These are phyloP conservation scores for Eutolmus rufibarbis DNA, from an alignment of 2,888 invertebrate species.

Conservation along the genomic window DNA sequence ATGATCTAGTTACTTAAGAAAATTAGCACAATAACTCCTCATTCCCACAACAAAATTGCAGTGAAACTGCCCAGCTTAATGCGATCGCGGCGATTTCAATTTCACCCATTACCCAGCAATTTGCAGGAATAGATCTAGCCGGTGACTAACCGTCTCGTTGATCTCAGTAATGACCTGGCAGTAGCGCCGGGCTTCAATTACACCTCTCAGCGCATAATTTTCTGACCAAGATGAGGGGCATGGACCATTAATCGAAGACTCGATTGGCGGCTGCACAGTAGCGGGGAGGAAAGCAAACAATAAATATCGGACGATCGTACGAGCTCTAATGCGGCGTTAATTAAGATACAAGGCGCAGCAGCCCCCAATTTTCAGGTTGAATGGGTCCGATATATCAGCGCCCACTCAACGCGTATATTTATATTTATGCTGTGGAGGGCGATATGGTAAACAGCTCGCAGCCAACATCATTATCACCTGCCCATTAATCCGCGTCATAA, in stretches of 20 bases:
- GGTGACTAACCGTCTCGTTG: conserved; percentile 11
- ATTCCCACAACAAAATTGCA: neutral
- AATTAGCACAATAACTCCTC: neutral
- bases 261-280: neutral
- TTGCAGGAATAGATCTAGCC: neutral
- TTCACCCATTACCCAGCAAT: conserved; percentile 4
- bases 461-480: conserved; percentile 16
- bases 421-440: neutral
- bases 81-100: neutral
- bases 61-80: neutral
- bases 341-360: conserved; percentile 15
- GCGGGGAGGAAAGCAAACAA: conserved; percentile 13
- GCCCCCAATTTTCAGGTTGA: conserved; percentile 32
- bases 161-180: conserved; percentile 34
- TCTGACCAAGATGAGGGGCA: neutral
- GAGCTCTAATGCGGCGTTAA: neutral
- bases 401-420: neutral
- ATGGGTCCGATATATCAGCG: neutral
- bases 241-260: neutral
- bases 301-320: neutral
- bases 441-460: neutral
- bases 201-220: neutral
- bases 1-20: neutral
- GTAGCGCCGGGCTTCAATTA: conserved; percentile 22
- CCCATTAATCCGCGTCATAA: neutral